Conservation (phyloP, 2,888 invertebrate genomes). For the Adelognathus sp. region DNA sequence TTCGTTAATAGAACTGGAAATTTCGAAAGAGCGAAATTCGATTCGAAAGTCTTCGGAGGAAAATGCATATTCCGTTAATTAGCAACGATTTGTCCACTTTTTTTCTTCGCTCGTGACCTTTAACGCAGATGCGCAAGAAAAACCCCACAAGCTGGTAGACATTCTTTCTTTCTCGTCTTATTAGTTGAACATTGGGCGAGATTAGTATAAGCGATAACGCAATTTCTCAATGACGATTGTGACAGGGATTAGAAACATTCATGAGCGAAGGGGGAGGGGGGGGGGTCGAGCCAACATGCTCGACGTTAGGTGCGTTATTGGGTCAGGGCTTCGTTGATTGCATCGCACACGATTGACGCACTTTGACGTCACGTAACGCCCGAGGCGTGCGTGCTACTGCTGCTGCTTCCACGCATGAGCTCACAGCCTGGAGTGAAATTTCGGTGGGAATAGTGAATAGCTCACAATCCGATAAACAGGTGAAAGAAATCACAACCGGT, state of each 20-base stretch:
- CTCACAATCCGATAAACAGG: no score
- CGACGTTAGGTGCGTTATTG: not conserved
- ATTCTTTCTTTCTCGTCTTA: not conserved
- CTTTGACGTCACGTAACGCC: not conserved
- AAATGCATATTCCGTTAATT: not conserved
- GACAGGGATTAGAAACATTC: constrained; percentile 9
- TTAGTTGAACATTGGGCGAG: not conserved
- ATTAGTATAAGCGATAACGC: constrained; percentile 13
- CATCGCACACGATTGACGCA: not conserved
- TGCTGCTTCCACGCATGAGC: no score
- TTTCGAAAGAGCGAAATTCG: not conserved
- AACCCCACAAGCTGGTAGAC: not conserved
- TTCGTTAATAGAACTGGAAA: not conserved
- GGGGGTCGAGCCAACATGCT: no score
- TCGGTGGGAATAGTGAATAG: no score
- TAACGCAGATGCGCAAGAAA: not conserved
- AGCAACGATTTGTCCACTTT: not conserved
- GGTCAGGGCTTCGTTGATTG: not conserved
- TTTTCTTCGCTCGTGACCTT: constrained; percentile 4
- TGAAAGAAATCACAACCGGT: no score
- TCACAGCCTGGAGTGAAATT: no score
- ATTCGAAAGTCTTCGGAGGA: not conserved
- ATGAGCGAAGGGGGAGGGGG: not conserved
- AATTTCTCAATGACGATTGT: constrained; percentile 12
- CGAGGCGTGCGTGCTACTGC: no score